Evolutionary conservation across 2,888 invertebrate species (phyloP), one percentile per base, ranked within the genome.

Genomic region (Limnephilus rhombicus): DNA sequence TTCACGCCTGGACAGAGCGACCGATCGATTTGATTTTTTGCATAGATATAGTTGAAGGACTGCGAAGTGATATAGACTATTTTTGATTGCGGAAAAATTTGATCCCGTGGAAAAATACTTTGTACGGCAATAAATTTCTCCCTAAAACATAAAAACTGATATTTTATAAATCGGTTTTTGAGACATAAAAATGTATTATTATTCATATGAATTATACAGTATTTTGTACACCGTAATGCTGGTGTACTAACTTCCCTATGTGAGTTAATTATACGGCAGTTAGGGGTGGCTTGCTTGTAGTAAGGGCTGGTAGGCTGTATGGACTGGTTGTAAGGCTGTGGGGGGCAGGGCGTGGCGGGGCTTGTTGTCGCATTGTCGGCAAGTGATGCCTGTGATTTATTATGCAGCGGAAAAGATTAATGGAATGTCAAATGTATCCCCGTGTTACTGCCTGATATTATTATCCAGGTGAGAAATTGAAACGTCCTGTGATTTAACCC

Each of bases 291-390:
- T 68, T 68, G 24, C 68, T 68, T n/a, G n/a, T 9, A 68, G 9
- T 24, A n/a, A 24, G 24, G 68, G 68, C 9, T n/a, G 68, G 68
- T 24, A 68, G 53, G 53, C 7, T 68, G 24, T 68, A 68, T 68
- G 24, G 68, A 68, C n/a, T 68, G 24, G 68, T 68, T 68, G 68
- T 18, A 68, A 68, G 68, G n/a, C 24, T n/a, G 24, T 31, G 37
- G 11, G 83, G 82, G 24, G 12, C 18, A 12, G 37, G 83, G 83
- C 83, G 83, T n/a, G 83, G 37, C 37, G 83, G 37, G 82, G 15
- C 29, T 82, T 83, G 83, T 83, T 83, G 83, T 83, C 83, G 83
- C 83, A 83, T 83, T 83, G 83, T 83, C 83, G 83, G 83, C 83
- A 83, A 83, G 37, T 83, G 83, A 86, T 45, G 49, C n/a, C 7